These are phyloP conservation scores for Pituophis catenifer DNA, from an alignment of 2,113 vertebrate genomes.

Conservation along the genomic window DNA sequence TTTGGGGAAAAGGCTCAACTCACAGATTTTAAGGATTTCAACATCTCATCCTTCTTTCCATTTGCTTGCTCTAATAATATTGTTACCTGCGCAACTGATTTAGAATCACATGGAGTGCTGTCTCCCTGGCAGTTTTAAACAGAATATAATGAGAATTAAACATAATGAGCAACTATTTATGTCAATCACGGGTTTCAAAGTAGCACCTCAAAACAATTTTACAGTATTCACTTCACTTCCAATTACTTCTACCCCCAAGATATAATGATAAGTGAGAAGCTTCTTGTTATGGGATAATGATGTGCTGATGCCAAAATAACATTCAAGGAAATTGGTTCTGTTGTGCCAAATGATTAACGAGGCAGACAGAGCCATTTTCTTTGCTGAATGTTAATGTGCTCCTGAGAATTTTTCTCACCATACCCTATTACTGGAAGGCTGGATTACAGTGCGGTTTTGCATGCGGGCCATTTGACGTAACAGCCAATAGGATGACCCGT, in stretches of 20 bases:
- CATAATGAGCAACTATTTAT: slow-evolving; percentile 22
- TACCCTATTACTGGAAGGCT: neutral
- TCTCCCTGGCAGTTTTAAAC: neutral
- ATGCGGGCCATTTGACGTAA: neutral
- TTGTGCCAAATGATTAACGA: slow-evolving; percentile 21
- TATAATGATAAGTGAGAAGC: neutral
- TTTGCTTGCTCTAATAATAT: neutral
- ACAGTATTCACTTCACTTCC: slow-evolving; percentile 15
- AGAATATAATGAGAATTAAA: neutral
- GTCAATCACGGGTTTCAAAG: neutral
- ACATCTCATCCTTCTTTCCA: neutral
- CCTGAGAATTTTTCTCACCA: neutral
- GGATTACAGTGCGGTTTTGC: neutral
- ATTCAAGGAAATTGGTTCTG: slow-evolving; percentile 20
- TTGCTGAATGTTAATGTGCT: slow-evolving; percentile 4
- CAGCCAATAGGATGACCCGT: neutral
- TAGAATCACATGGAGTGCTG: neutral
- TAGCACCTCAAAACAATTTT: slow-evolving; percentile 1
- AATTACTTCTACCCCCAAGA: slow-evolving; percentile 15
- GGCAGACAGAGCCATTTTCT: neutral
- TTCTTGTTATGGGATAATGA: slow-evolving; percentile 24
- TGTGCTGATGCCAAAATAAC: slow-evolving; percentile 1
- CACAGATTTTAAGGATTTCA: neutral
- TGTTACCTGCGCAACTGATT: neutral
- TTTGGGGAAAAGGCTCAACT: neutral